Percentiles rank a stretch among this genome's conserved stretches.
These are phyloP conservation scores for Apis florea DNA, from an alignment of 1,140 invertebrate species.

Conservation along the genomic window DNA sequence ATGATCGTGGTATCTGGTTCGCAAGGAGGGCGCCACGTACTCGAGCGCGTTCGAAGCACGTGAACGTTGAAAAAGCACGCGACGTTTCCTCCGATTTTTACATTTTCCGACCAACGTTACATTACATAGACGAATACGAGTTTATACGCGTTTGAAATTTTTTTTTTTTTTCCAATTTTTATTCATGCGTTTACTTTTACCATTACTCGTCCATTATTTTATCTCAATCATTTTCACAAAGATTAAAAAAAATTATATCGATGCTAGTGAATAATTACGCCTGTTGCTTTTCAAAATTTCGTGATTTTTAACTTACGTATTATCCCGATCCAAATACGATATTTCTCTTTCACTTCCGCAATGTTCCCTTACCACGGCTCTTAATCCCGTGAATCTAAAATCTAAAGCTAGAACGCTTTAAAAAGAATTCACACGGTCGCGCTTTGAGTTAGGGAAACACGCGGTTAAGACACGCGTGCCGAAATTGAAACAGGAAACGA, in stretches of 20 bases:
- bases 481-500: conserved; percentile 65
- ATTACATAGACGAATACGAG: too few relatives aligned
- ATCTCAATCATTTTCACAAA: too few relatives aligned
- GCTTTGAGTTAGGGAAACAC: too few relatives aligned
- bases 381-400: background rate
- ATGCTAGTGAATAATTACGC: too few relatives aligned
- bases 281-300: too few relatives aligned
- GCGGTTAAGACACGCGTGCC: conserved; percentile 16
- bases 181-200: too few relatives aligned
- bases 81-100: background rate
- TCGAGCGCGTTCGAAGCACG: conserved; percentile 19
- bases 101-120: background rate
- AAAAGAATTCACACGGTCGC: background rate
- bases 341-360: background rate
- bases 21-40: conserved; percentile 62
- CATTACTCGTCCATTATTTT: too few relatives aligned
- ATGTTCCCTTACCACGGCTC: background rate
- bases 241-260: too few relatives aligned
- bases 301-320: too few relatives aligned
- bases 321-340: background rate
- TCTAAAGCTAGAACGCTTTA: background rate
- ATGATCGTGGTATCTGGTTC: conserved; percentile 31
- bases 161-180: too few relatives aligned
- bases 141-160: too few relatives aligned
- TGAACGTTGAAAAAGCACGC: background rate